Evolutionary conservation across 2,888 invertebrate genomes (phyloP), one percentile per base, ranked within the genome.

Genomic region (Clusia tigrina): DNA sequence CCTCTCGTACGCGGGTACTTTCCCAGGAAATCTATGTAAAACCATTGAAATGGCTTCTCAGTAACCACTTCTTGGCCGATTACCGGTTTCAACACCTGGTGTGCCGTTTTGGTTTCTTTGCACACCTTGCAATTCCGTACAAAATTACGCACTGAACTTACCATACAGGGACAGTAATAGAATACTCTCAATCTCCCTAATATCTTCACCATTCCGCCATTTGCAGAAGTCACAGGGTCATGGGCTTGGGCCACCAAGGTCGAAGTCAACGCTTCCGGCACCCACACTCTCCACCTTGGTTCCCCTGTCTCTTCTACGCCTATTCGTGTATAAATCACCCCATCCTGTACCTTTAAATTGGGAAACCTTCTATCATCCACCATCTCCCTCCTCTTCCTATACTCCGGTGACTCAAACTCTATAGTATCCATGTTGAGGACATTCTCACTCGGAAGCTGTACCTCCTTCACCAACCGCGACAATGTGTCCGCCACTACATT

Each of bases 401-500:
- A 64, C 22, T 65, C 61, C 6, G 54, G n/a, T 1, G 17, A 24
- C 6, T 61, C 10, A 15, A 67, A 65, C 1, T 55, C 55, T 1
- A 15, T 46, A 1, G 52, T 60, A 1, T 63, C 42, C 6, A 54
- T 54, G 9, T 67, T n/a, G n/a, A n/a, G n/a, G n/a, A n/a, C n/a
- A n/a, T n/a, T n/a, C n/a, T n/a, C n/a, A n/a, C n/a, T n/a, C n/a
- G n/a, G n/a, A n/a, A n/a, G n/a, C n/a, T n/a, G n/a, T 2, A 51
- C 20, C 20, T 61, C 55, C 1, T 58, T 23, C 2, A 58, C 32
- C 25, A 54, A 55, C 9, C 66, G 57, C 0, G 65, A 69, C 1
- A 71, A 23, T 15, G 61, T 60, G 26, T 69, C 70, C 1, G 67
- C 65, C 12, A 71, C 70, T 1, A 67, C 51, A 63, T 76, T 71